phyloP scores from a whole-genome alignment of 2,797 vertebrate genomes.

The Streptopelia turtur region DNA sequence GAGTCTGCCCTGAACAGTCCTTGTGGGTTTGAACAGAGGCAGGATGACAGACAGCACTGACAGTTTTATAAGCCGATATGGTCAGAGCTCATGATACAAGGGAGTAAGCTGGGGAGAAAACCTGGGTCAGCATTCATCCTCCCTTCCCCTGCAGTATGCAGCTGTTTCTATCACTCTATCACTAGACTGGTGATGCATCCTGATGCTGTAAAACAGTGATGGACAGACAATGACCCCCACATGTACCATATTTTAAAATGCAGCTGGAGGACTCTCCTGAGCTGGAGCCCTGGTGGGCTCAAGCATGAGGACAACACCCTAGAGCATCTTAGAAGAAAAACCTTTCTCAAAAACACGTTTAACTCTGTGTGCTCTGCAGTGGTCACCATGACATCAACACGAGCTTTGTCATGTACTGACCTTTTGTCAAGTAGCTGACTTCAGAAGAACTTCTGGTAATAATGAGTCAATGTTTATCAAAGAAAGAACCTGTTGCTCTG shows the following conservation, averaged over 20 bases:
- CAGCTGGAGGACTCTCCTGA: neutral
- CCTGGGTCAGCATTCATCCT: neutral
- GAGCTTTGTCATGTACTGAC: neutral
- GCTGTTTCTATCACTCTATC: neutral
- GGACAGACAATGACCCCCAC: fast-evolving
- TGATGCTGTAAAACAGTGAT: neutral
- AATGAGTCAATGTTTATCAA: slow-evolving; percentile 30
- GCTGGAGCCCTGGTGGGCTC: neutral
- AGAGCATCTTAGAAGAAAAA: neutral
- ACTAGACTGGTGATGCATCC: neutral
- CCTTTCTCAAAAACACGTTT: neutral
- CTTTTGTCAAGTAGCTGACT: neutral
- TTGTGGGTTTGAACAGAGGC: neutral
- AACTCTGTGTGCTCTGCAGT: neutral
- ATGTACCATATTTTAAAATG: neutral
- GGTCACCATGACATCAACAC: neutral
- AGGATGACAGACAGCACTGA: neutral
- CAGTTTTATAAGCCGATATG: neutral
- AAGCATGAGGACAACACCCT: neutral
- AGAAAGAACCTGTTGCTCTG: neutral
- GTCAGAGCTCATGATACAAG: neutral
- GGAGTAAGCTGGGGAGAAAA: neutral
- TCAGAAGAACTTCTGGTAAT: slow-evolving; percentile 5
- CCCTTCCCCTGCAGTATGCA: neutral
- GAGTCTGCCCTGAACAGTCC: neutral